Conservation (phyloP, 1,140 invertebrate genomes). For the Parasteatoda tepidariorum region DNA sequence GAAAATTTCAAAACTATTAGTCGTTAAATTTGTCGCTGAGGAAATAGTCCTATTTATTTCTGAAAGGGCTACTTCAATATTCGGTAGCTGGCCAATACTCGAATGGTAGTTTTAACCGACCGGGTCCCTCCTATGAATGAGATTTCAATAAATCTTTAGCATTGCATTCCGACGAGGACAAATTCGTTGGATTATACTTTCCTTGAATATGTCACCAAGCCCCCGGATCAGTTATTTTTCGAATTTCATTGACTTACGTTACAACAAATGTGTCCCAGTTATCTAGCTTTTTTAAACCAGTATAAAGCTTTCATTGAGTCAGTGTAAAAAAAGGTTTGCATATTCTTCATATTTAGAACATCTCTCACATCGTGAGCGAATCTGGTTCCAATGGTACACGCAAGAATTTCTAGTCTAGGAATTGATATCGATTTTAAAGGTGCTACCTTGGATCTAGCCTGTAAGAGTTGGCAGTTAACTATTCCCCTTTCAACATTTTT, state of each 20-base stretch:
- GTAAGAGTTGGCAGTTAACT: not conserved
- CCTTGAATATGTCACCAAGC: too few species aligned
- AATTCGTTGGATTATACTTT: constrained; percentile 6
- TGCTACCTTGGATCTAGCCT: not conserved
- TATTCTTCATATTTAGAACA: not conserved
- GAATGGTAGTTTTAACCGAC: not conserved
- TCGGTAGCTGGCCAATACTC: not conserved
- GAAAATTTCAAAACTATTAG: not conserved
- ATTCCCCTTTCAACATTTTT: too few species aligned
- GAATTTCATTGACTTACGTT: not conserved
- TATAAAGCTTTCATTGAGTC: constrained; percentile 8
- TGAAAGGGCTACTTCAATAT: not conserved
- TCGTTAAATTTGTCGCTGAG: too few species aligned
- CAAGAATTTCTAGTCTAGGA: not conserved
- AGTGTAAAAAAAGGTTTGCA: not conserved
- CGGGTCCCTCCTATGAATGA: not conserved
- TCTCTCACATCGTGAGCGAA: not conserved
- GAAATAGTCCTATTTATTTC: not conserved
- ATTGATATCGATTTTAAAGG: too few species aligned
- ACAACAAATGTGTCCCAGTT: constrained; percentile 2
- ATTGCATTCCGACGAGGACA: not conserved
- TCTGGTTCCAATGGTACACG: not conserved
- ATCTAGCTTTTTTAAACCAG: constrained; percentile 3
- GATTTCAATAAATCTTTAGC: constrained; percentile 11
- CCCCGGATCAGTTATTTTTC: not conserved